Percentiles rank a stretch among this genome's conserved stretches.
These are phyloP conservation scores for Pseudomyrmex cubaensis DNA, from an alignment of 1,140 invertebrate genomes.

Conservation along the genomic window DNA sequence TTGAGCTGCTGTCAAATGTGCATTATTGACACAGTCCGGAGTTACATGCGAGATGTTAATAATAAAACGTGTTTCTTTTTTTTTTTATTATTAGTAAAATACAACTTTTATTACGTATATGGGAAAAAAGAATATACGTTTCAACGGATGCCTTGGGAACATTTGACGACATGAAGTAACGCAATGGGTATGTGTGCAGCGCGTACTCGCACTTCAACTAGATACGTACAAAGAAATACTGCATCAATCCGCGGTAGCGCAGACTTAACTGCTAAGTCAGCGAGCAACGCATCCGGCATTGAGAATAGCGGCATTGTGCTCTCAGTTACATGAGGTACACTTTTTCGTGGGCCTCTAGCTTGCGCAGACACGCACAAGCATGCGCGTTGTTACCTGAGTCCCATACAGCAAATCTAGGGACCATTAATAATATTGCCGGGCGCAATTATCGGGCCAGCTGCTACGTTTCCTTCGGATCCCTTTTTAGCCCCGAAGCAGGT, in stretches of 20 bases:
- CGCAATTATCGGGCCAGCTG: slow-evolving; percentile 80
- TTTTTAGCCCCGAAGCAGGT: slow-evolving; percentile 47
- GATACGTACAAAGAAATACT: background rate
- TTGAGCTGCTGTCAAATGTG: too few species aligned
- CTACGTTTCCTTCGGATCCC: slow-evolving; percentile 54
- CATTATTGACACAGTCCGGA: too few species aligned
- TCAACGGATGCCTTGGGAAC: background rate
- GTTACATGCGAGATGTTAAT: too few species aligned
- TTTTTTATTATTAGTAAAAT: too few species aligned
- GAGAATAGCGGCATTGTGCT: slow-evolving; percentile 60
- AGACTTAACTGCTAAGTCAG: slow-evolving; percentile 42
- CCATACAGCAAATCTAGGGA: slow-evolving; percentile 68
- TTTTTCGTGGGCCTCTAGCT: slow-evolving; percentile 34
- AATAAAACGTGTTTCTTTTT: too few species aligned
- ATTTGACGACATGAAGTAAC: background rate
- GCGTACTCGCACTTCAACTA: background rate
- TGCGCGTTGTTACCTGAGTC: slow-evolving; percentile 64
- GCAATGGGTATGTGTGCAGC: background rate
- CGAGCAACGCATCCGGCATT: slow-evolving; percentile 37
- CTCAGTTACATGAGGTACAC: slow-evolving; percentile 46
- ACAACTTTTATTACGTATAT: too few species aligned
- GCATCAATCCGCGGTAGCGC: background rate
- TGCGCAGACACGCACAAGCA: slow-evolving; percentile 42
- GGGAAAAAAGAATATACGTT: too few species aligned
- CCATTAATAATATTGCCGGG: slow-evolving; percentile 77